These are phyloP conservation scores for Ctenoplectra terminalis DNA, from an alignment of 1,140 invertebrate genomes.

Conservation along the genomic window DNA sequence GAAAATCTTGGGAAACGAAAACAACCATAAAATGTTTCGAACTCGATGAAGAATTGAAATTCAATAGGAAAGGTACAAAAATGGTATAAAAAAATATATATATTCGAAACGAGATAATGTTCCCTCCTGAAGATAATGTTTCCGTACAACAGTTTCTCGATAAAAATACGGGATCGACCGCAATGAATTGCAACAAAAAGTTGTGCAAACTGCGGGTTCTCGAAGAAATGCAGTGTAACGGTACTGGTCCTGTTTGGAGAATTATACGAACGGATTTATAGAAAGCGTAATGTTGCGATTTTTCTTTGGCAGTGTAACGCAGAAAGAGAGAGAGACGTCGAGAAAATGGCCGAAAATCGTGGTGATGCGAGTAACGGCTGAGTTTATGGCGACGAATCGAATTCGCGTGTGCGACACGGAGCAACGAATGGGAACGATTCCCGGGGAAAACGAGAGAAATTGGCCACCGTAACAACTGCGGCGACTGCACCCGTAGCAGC, in stretches of 20 bases:
- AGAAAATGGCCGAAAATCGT: slow-evolving; percentile 26
- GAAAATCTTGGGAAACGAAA: not conserved
- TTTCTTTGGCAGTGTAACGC: not conserved
- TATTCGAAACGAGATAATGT: not conserved
- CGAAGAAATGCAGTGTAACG: slow-evolving; percentile 1
- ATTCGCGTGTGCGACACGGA: slow-evolving; percentile 24
- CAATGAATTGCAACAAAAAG: not conserved
- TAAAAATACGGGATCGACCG: not conserved
- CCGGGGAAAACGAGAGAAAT: slow-evolving; percentile 38
- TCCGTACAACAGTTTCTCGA: not conserved
- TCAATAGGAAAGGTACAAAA: no score
- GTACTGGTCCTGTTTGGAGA: not conserved
- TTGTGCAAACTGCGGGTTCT: not conserved
- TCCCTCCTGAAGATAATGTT: not conserved
- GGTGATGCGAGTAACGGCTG: slow-evolving; percentile 8
- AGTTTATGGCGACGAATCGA: slow-evolving; percentile 49
- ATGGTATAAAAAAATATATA: no score
- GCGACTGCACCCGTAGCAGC: slow-evolving; percentile 31
- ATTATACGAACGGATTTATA: slow-evolving; percentile 30
- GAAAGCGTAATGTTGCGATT: slow-evolving; percentile 23
- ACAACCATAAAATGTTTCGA: not conserved
- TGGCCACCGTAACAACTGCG: slow-evolving; percentile 36
- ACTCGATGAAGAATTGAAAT: no score
- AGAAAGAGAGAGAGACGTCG: not conserved
- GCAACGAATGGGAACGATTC: slow-evolving; percentile 50